Percentiles rank a stretch among this genome's conserved stretches.
phyloP scores from a whole-genome alignment of 2,888 invertebrate genomes.

The Cataglyphis rosenhaueri region DNA sequence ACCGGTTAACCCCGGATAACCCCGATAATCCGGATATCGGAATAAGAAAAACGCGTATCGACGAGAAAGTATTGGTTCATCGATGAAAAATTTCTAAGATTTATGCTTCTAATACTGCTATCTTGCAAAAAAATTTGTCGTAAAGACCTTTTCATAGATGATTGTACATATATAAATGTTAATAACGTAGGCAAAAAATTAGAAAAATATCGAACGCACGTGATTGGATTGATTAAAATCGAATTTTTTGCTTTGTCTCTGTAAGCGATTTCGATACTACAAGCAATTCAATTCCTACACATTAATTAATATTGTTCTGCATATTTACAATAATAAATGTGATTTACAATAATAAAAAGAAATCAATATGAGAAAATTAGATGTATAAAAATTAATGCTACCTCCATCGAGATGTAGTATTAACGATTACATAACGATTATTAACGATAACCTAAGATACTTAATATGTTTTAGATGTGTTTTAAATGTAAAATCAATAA shows the following conservation, averaged over 20 bases:
- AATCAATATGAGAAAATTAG: neutral
- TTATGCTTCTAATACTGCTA: slow-evolving; percentile 49
- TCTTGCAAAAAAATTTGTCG: slow-evolving; percentile 30
- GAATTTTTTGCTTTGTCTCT: neutral
- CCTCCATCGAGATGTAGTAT: neutral
- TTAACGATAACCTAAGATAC: neutral
- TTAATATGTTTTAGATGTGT: neutral
- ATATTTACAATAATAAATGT: neutral
- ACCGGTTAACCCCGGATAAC: slow-evolving; percentile 41
- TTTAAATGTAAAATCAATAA: neutral
- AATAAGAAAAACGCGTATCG: slow-evolving; percentile 66
- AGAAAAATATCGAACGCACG: neutral
- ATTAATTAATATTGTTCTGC: neutral
- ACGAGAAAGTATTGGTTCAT: slow-evolving; percentile 54
- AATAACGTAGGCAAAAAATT: neutral
- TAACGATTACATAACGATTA: neutral
- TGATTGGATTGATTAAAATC: neutral
- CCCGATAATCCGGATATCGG: slow-evolving; percentile 64
- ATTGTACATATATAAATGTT: slow-evolving; percentile 43
- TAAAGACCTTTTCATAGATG: slow-evolving; percentile 33
- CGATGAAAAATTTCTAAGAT: slow-evolving; percentile 40
- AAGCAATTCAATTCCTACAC: neutral
- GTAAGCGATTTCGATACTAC: neutral
- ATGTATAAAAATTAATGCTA: neutral
- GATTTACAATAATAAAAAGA: too few relatives aligned